Conservation (phyloP, 1,140 invertebrate species). For the Mesaphorura yosii region DNA sequence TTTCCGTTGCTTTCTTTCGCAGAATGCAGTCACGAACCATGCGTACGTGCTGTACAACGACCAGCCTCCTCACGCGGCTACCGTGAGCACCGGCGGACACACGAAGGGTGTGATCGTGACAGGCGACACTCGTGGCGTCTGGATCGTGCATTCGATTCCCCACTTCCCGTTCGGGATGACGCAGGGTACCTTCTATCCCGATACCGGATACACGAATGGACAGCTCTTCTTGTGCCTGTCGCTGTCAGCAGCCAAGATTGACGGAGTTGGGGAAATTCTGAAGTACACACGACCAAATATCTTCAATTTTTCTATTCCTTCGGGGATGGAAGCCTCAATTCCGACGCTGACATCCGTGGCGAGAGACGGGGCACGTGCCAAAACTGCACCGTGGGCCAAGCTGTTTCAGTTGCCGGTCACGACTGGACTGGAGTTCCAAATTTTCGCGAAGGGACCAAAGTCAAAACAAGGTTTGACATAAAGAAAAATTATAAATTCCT, state of each 20-base stretch:
- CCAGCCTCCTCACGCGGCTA: conserved; percentile 51
- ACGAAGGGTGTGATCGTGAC: conserved; percentile 70
- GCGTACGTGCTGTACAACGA: conserved; percentile 68
- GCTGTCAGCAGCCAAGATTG: conserved; percentile 48
- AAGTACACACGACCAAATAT: conserved; percentile 19
- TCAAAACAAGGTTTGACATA: conserved; percentile 14
- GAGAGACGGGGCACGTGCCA: background rate
- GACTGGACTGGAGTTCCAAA: background rate
- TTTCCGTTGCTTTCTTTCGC: no score
- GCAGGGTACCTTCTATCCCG: conserved; percentile 56
- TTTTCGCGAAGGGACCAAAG: conserved; percentile 18
- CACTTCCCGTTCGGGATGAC: conserved; percentile 59
- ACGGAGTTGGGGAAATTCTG: conserved; percentile 32
- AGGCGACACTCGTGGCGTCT: conserved; percentile 60
- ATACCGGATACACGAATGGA: conserved; percentile 57
- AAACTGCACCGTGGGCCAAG: conserved; percentile 9
- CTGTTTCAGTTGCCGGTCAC: background rate
- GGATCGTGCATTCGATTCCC: conserved; percentile 85
- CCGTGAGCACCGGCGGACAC: conserved; percentile 53
- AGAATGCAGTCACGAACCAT: no score
- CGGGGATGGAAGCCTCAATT: conserved; percentile 1
- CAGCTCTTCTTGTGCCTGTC: conserved; percentile 80
- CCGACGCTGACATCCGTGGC: conserved; percentile 10
- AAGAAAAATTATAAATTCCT: no score
- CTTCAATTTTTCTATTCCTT: conserved; percentile 18